Conservation (phyloP, 2,888 invertebrate species). For the Tenthredo distinguenda region DNA sequence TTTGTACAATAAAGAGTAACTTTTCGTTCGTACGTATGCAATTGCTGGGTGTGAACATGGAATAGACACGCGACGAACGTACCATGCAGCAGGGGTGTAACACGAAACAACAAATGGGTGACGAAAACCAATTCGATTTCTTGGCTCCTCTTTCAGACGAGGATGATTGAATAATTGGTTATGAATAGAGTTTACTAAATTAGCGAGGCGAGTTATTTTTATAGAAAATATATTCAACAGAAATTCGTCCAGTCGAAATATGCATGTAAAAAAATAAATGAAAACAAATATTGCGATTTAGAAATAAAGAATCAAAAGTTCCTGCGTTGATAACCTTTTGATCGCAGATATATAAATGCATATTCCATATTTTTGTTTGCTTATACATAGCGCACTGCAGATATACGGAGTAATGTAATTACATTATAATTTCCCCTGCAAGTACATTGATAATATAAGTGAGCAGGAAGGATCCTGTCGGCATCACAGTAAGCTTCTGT, state of each 20-base stretch:
- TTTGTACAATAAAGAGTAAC: neutral
- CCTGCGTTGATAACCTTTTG: neutral
- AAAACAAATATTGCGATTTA: neutral
- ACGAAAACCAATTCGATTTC: slow-evolving; percentile 23
- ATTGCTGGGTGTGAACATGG: neutral
- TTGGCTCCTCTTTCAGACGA: neutral
- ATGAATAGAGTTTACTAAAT: neutral
- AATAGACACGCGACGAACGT: neutral
- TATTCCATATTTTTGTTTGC: neutral
- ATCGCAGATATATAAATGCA: neutral
- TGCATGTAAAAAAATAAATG: neutral
- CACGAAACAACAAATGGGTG: slow-evolving; percentile 12
- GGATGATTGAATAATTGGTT: neutral
- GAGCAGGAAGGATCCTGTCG: neutral
- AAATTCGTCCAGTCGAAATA: neutral
- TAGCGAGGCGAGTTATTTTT: neutral
- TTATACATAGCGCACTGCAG: neutral
- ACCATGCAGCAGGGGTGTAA: neutral
- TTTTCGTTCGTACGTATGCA: neutral
- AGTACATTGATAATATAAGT: neutral
- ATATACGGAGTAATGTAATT: neutral
- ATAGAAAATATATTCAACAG: neutral
- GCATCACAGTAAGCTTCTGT: neutral
- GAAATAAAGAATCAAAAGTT: neutral
- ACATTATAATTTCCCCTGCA: neutral